These are phyloP conservation scores for Drosophila repletoides DNA, from an alignment of 1,140 invertebrate species.

Conservation along the genomic window DNA sequence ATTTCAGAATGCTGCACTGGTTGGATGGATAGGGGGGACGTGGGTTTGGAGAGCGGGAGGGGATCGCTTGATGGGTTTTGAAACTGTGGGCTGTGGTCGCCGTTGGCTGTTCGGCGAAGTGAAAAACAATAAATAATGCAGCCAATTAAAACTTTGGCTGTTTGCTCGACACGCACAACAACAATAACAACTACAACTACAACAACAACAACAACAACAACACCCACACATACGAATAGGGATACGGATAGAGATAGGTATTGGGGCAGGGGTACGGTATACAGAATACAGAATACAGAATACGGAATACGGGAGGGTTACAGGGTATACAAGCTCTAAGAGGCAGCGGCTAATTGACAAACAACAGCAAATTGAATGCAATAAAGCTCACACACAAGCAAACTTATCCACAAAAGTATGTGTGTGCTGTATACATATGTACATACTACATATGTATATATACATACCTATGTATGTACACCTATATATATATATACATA, in stretches of 20 bases:
- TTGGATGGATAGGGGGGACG: not conserved
- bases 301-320: too few relatives aligned
- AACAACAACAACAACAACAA: slow-evolving; percentile 19
- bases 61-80: not conserved
- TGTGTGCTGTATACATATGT: slow-evolving; percentile 18
- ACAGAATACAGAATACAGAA: too few relatives aligned
- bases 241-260: too few relatives aligned
- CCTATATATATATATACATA: too few relatives aligned
- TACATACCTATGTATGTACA: too few relatives aligned
- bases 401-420: slow-evolving; percentile 19
- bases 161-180: slow-evolving; percentile 51
- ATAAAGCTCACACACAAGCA: slow-evolving; percentile 48
- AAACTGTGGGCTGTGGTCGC: slow-evolving; percentile 27
- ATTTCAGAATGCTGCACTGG: not conserved
- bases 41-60: not conserved
- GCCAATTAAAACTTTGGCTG: slow-evolving; percentile 77
- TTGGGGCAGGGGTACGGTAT: too few relatives aligned
- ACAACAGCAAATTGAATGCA: slow-evolving; percentile 78
- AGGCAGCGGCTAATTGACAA: slow-evolving; percentile 70
- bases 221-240: too few relatives aligned
- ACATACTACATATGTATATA: too few relatives aligned
- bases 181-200: slow-evolving; percentile 20
- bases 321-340: slow-evolving; percentile 3
- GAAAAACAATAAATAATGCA: slow-evolving; percentile 80
- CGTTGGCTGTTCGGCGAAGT: slow-evolving; percentile 65